Base-by-base conservation (phyloP, 53 echinoderm and acorn worm species). In the Holothuria leucospilota region DNA sequence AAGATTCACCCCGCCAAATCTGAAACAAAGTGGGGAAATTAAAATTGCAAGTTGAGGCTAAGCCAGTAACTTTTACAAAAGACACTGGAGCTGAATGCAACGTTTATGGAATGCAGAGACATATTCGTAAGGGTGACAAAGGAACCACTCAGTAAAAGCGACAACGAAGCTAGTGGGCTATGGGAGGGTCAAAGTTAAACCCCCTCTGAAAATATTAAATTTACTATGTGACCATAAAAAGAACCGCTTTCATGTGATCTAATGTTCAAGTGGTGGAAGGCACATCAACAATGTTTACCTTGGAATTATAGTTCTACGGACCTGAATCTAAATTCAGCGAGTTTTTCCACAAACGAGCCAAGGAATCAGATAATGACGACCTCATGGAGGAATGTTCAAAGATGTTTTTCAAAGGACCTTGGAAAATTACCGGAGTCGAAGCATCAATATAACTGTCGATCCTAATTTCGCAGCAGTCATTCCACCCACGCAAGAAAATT, bases 401-500 rank as follows among this genome's bases (percentile, higher is more conserved):
- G 84, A 63, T 63, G 63, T n/a, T 63, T n/a, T 84, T 84, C 65
- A 39, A 18, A 8, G 77, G 77, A n/a, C n/a, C 18, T 16, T 77
- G 1, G 77, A 49, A 61, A n/a, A n/a, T n/a, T n/a, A n/a, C n/a
- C n/a, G n/a, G n/a, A n/a, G n/a, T n/a, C n/a, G n/a, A n/a, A n/a
- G n/a, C 74, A 86, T 52, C n/a, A 15, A 82, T 20, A 89, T 89
- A 21, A 72, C 38, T 14, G 29, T n/a, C 53, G 85, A 89, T 40
- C 62, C 71, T 12, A 68, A 62, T 42, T 84, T 65, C 5, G 23
- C 90, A 85, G 0, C 18, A 40, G 81, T 25, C 87, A 90, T n/a
- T n/a, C n/a, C n/a, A n/a, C 49, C 53, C 90, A 69, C 90, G n/a
- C 90, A 5, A 23, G 87, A 6, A 90, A 77, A 81, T n/a, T 71